These are phyloP conservation scores for Hylaeus volcanicus DNA, from an alignment of 1,140 invertebrate species.

Conservation along the genomic window DNA sequence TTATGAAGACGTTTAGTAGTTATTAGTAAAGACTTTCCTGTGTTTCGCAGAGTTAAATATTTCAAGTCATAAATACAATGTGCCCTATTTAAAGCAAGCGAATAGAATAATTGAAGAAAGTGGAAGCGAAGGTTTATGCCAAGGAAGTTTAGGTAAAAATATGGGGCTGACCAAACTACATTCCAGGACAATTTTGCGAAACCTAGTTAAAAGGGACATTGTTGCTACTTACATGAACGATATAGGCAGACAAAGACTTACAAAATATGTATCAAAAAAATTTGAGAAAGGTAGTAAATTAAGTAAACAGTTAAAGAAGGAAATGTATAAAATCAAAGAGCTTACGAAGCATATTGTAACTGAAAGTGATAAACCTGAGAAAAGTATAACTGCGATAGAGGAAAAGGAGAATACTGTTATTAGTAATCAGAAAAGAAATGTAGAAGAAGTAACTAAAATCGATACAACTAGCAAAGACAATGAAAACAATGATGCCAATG, in stretches of 20 bases:
- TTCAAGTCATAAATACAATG: constrained; percentile 70
- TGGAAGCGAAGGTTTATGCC: constrained; percentile 79
- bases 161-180: constrained; percentile 81
- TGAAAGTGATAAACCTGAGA: constrained; percentile 8
- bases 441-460: neutral
- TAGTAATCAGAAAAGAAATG: constrained; percentile 1
- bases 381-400: neutral
- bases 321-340: constrained; percentile 78
- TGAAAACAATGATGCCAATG: neutral
- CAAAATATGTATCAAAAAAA: constrained; percentile 76
- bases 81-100: constrained; percentile 80
- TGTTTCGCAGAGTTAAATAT: constrained; percentile 75
- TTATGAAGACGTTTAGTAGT: too few species aligned
- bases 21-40: neutral
- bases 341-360: constrained; percentile 43
- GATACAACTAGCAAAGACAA: neutral
- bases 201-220: constrained; percentile 78
- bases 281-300: constrained; percentile 72
- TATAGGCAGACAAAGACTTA: constrained; percentile 81
- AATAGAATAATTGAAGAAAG: constrained; percentile 77
- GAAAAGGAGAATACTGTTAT: neutral
- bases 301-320: constrained; percentile 74
- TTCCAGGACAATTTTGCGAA: constrained; percentile 79
- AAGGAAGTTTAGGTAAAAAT: constrained; percentile 74
- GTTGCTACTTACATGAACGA: constrained; percentile 81